Base-by-base conservation (phyloP, 2,888 invertebrate species). In the Orchesella flavescens region DNA sequence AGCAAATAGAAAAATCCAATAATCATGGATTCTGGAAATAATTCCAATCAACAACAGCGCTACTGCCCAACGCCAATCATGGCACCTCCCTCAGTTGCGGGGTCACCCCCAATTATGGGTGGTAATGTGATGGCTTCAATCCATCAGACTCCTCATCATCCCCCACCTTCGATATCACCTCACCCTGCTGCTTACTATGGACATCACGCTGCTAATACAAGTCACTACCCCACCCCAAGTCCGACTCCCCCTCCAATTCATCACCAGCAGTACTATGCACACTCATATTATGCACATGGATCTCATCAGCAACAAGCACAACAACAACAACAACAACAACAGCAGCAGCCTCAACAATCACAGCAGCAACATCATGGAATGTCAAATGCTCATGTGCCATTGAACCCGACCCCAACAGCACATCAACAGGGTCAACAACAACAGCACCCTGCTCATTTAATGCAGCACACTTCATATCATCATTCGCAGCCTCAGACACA, bases 61-160 rank as follows among this genome's bases (percentile, higher is more conserved):
- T 84, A 84, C 63, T 84, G 84, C 55, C 84, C 81, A 4, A 84
- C 84, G 49, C 84, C 84, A 72, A 84, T 83, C 3, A 80, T 81
- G 81, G 81, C 84, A 13, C 84, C 84, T 5, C 84, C 84, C 1
- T 59, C 84, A n/a, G 75, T 77, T 13, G 76, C 84, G 21, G n/a
- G 77, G 1, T 65, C 81, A 9, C 84, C 84, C 15, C 84, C 79
- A 1, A 63, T 83, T 43, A 78, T 75, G 78, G 55, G 55, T 13
- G 75, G 53, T 59, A 61, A 43, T 72, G 71, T 79, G 13, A 83
- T 77, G 72, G 61, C 17, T 19, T 24, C 68, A 0, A 44, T 75
- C 7, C 74, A 75, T 17, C 81, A 81, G 43, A 74, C 59, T 13
- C 55, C 53, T 12, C 74, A 81, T 44, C 81, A 73, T 49, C 81